A percentile compares a stretch with the other conserved stretches of the same genome.
Conservation (phyloP, 2,113 vertebrate genomes). For the Perccottus glenii region DNA sequence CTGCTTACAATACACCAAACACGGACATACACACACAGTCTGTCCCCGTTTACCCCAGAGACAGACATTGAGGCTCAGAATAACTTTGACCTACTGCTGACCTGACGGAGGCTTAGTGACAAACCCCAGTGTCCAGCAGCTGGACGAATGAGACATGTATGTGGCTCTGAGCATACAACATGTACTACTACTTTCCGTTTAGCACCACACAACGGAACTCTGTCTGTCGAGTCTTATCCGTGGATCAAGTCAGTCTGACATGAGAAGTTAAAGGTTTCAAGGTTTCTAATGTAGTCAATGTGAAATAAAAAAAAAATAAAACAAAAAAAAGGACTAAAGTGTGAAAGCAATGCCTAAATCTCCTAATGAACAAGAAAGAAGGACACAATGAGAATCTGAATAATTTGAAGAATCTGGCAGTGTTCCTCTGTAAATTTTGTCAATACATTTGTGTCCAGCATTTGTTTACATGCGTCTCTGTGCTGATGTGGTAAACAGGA, state of each 20-base stretch:
- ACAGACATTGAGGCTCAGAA: conserved; percentile 53
- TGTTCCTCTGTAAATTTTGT: conserved; percentile 4
- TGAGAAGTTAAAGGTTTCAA: no score
- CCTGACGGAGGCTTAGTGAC: conserved; percentile 26
- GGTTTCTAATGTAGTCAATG: no score
- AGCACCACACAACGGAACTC: no score
- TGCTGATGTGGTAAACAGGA: conserved; percentile 42
- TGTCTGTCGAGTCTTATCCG: no score
- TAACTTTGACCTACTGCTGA: conserved; percentile 60
- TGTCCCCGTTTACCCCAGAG: conserved; percentile 11
- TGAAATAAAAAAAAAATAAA: no score
- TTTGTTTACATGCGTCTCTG: neutral
- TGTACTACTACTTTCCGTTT: neutral
- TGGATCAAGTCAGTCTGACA: no score
- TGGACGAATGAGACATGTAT: conserved; percentile 27
- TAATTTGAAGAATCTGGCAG: neutral
- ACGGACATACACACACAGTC: no score
- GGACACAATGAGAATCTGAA: no score
- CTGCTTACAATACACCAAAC: no score
- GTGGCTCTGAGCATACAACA: conserved; percentile 10
- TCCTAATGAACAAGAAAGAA: no score
- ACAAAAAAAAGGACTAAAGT: no score
- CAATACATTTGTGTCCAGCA: conserved; percentile 9
- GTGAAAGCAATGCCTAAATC: no score
- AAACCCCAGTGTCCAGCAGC: conserved; percentile 42